Evolutionary conservation across 2,888 invertebrate genomes (phyloP), one percentile per base, ranked within the genome.

Genomic region (Mythimna vitellina): DNA sequence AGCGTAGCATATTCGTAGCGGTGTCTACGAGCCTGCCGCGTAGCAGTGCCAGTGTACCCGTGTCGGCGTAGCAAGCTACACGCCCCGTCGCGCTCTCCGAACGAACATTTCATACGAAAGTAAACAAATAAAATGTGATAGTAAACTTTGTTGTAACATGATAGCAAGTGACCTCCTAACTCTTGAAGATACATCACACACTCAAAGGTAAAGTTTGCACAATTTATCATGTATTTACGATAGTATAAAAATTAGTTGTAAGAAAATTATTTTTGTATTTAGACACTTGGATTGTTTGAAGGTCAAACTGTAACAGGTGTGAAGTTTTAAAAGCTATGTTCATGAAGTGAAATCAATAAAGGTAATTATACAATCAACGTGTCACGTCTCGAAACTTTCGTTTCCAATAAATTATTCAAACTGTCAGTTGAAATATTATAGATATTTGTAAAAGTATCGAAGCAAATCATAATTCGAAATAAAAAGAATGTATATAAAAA

Each of bases 111-210:
- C 70, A 70, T 73, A 88, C 89, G 89, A 88, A 87, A 88, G 89
- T 90, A 87, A 89, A 90, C 87, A 88, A 89, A 87, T 87, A 83
- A 83, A 85, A 88, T 87, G 90, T 91, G 88, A 89, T 78, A 79
- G 68, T 76, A 84, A 88, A 87, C 83, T 88, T 90, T 65, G 56
- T 82, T 86, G 78, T 85, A 87, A 76, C 75, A 86, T 87, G 88
- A 68, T 78, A 84, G 68, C 80, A 84, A 81, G 85, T 84, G 76
- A 78, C 46, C 83, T 80, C 74, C 69, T 70, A 60, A 78, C 73
- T 81, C 25, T 83, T 76, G 84, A 82, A 83, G 84, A 78, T 76
- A 77, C 60, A 75, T 66, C 66, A 66, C 56, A 49, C 56, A 73
- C 25, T 71, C 78, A 78, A 87, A 87, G 86, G 87, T 87, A 87